These are phyloP conservation scores for Neodontobutis hainanensis DNA, from an alignment of 2,113 vertebrate species.

Conservation along the genomic window DNA sequence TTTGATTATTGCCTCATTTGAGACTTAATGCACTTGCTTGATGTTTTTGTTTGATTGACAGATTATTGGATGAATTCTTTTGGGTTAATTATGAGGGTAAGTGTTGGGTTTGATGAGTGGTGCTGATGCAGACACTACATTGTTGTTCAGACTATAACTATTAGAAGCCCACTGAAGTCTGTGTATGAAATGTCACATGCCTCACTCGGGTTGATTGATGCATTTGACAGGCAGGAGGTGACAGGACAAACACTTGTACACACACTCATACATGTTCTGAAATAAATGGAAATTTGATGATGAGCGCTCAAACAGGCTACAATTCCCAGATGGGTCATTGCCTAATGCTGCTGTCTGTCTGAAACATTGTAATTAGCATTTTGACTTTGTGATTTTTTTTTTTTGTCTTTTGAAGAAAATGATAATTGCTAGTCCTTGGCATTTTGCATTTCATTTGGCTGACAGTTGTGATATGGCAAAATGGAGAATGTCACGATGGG, in stretches of 20 bases:
- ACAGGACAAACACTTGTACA: slow-evolving; percentile 14
- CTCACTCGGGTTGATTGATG: slow-evolving; percentile 27
- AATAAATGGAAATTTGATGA: slow-evolving; percentile 34
- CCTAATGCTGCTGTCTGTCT: slow-evolving; percentile 11
- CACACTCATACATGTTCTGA: slow-evolving; percentile 8
- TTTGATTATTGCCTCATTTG: slow-evolving; percentile 1
- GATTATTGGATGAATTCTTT: slow-evolving; percentile 4
- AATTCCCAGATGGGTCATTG: slow-evolving; percentile 12
- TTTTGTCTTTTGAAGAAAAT: slow-evolving; percentile 26
- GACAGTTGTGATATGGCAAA: slow-evolving; percentile 49
- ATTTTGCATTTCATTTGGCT: slow-evolving; percentile 39
- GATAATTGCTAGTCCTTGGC: slow-evolving; percentile 50
- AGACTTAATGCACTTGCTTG: not conserved
- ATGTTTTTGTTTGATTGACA: slow-evolving; percentile 1
- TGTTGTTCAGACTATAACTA: slow-evolving; percentile 9
- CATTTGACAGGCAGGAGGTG: slow-evolving; percentile 1
- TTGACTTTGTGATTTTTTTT: slow-evolving; percentile 38
- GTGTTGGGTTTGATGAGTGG: slow-evolving; percentile 22
- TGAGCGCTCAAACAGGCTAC: slow-evolving; percentile 24
- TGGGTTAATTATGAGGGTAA: slow-evolving; percentile 31
- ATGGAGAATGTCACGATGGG: slow-evolving; percentile 55
- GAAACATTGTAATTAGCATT: slow-evolving; percentile 44
- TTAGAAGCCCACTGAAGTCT: slow-evolving; percentile 11
- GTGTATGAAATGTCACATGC: slow-evolving; percentile 32
- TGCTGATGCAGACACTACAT: slow-evolving; percentile 4